These are phyloP conservation scores for Melipona bicolor DNA, from an alignment of 2,888 invertebrate species.

Conservation along the genomic window DNA sequence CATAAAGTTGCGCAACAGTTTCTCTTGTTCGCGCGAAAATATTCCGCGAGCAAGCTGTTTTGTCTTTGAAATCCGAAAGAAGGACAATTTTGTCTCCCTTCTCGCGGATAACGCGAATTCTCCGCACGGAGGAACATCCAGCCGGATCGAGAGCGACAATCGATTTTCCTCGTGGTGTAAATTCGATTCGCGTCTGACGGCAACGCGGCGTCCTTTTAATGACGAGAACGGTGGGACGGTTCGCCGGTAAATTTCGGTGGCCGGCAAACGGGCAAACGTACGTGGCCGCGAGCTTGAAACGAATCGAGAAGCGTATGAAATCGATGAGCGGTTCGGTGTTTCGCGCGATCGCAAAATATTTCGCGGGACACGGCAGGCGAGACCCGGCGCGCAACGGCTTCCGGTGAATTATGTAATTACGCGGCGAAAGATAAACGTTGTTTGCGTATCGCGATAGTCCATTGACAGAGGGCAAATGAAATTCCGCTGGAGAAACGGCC, in stretches of 20 bases:
- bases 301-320: conserved; percentile 24
- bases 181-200: conserved; percentile 13
- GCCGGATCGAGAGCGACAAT: neutral
- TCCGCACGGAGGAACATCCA: neutral
- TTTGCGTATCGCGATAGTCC: conserved; percentile 29
- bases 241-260: conserved; percentile 20
- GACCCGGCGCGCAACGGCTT: neutral
- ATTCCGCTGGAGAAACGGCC: conserved; percentile 5
- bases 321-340: conserved; percentile 19
- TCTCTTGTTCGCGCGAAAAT: neutral
- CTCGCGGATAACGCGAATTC: neutral
- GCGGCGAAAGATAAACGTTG: conserved; percentile 32
- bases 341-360: conserved; percentile 26
- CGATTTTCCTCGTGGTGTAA: neutral
- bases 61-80: neutral
- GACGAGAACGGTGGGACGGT: conserved; percentile 1
- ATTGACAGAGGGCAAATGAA: conserved; percentile 31
- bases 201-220: conserved; percentile 3
- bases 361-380: neutral
- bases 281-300: neutral
- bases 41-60: neutral
- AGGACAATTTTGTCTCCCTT: neutral
- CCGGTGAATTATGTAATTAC: conserved; percentile 49
- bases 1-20: neutral
- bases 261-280: conserved; percentile 8